Percentiles rank a stretch among this genome's conserved stretches.
phyloP scores from a whole-genome alignment of 1,140 invertebrate genomes.

The Diorhabda elongata region DNA sequence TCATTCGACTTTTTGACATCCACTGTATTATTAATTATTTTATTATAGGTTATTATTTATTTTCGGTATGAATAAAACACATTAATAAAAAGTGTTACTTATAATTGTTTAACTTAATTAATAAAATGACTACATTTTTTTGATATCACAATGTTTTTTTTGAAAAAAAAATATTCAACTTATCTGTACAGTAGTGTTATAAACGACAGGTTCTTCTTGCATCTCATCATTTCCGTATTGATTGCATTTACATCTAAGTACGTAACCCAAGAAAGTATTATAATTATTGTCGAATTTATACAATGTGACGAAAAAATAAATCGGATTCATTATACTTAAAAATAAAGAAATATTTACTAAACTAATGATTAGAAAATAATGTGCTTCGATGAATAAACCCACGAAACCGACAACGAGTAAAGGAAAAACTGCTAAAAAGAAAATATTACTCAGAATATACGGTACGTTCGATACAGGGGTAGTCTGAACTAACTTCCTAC shows the following conservation, averaged over 20 bases:
- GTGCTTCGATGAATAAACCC: background rate
- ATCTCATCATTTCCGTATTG: conserved; percentile 12
- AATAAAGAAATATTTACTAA: background rate
- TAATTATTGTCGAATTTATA: conserved; percentile 15
- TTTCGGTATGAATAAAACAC: too few species aligned
- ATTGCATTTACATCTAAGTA: conserved; percentile 9
- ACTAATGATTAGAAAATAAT: background rate
- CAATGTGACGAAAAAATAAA: conserved; percentile 15
- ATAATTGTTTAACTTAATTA: too few species aligned
- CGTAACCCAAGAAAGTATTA: conserved; percentile 8
- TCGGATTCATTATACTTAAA: background rate
- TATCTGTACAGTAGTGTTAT: conserved; percentile 1
- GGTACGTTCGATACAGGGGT: background rate
- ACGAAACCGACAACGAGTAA: background rate
- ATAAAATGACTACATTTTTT: too few species aligned
- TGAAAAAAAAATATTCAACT: too few species aligned
- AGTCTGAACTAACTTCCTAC: conserved; percentile 3
- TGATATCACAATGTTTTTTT: background rate
- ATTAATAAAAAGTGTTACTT: too few species aligned
- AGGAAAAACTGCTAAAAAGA: background rate
- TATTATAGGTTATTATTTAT: too few species aligned
- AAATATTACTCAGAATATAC: background rate
- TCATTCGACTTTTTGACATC: too few species aligned
- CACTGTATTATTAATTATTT: too few species aligned
- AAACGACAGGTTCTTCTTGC: conserved; percentile 13